phyloP scores from a whole-genome alignment of 2,113 vertebrate species.

The Ailuropoda melanoleuca region DNA sequence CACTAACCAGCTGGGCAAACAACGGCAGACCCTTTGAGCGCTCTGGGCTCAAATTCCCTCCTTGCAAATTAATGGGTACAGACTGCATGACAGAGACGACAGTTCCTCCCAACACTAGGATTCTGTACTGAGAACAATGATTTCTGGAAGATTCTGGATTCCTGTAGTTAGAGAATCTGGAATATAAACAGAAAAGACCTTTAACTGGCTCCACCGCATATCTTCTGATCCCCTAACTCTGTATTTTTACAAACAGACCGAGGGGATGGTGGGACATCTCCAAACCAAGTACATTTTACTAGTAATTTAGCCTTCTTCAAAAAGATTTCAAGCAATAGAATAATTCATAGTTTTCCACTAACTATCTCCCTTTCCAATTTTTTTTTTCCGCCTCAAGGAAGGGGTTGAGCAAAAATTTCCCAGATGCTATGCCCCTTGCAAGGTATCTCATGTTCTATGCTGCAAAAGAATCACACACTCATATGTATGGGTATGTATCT shows the following conservation, averaged over 20 bases:
- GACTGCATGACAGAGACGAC: background rate
- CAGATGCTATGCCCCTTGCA: background rate
- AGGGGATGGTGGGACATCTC: background rate
- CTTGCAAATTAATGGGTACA: background rate
- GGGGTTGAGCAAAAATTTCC: background rate
- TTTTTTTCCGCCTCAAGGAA: background rate
- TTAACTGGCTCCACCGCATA: background rate
- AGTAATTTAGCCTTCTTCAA: background rate
- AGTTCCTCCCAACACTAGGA: background rate
- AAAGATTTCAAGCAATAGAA: background rate
- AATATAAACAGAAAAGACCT: background rate
- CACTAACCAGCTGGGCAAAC: background rate
- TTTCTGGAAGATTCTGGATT: background rate
- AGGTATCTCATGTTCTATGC: background rate
- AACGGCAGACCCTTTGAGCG: no score
- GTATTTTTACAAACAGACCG: background rate
- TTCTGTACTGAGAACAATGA: background rate
- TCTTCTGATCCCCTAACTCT: background rate
- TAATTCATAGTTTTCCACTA: background rate
- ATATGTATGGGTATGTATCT: no score
- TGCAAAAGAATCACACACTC: background rate
- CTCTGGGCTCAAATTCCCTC: background rate
- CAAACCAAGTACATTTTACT: background rate
- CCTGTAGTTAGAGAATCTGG: background rate
- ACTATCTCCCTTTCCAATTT: background rate